Evolutionary conservation across 35 echinoderm and acorn worm genomes (phyloP).

Genomic region (Apostichopus californicus): DNA sequence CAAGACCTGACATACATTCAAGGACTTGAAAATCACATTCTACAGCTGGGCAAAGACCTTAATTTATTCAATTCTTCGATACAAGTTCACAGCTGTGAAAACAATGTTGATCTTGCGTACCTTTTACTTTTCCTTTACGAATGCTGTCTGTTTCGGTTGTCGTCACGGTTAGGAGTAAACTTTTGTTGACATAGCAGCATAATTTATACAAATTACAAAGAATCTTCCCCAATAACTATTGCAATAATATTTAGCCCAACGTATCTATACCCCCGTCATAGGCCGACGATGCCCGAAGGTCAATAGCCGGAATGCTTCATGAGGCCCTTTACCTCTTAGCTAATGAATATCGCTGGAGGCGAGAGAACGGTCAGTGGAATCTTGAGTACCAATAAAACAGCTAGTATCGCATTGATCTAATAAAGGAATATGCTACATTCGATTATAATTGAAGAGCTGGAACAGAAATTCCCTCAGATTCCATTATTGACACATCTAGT

Average conservation of each 20-base stretch:
- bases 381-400: slow-evolving; percentile 2
- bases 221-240: background rate
- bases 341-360: background rate
- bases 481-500: background rate
- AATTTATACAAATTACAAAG: no score
- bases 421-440: background rate
- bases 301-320: background rate
- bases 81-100: no score
- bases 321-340: background rate
- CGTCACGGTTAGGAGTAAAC: no score
- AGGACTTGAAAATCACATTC: no score
- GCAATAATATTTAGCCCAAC: background rate
- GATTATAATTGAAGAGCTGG: background rate
- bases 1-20: no score
- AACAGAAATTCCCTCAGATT: background rate
- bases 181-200: no score
- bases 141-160: no score
- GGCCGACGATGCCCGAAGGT: background rate
- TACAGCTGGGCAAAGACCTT: no score
- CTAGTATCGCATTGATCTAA: background rate
- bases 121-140: no score
- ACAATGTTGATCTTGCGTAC: no score
- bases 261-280: background rate
- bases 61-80: no score
- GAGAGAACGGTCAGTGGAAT: background rate